Conservation (phyloP, 2,797 vertebrate species). For the Pyrocephalus nanus region DNA sequence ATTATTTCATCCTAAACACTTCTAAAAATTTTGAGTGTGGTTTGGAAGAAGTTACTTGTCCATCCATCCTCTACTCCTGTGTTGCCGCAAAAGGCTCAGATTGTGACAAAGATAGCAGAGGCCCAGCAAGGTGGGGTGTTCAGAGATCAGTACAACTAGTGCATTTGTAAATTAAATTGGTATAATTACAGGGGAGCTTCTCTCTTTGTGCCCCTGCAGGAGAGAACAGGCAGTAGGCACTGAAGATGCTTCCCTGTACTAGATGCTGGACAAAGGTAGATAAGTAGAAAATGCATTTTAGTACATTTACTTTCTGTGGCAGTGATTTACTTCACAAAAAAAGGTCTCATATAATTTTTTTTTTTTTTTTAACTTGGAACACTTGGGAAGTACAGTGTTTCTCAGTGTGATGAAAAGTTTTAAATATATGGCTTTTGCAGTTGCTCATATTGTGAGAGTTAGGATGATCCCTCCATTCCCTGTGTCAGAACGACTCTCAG, state of each 20-base stretch:
- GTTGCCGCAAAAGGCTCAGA: not conserved
- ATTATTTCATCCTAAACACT: not conserved
- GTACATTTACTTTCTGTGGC: not conserved
- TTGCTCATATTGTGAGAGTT: not conserved
- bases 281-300: not conserved
- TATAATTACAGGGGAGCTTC: not conserved
- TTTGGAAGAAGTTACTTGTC: not conserved
- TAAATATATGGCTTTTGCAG: not conserved
- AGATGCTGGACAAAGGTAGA: not conserved
- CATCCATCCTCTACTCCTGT: not conserved
- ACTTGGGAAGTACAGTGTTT: not conserved
- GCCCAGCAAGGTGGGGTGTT: not conserved
- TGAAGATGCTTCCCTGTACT: not conserved
- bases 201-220: not conserved
- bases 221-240: not conserved
- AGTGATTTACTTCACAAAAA: not conserved
- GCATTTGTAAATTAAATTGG: not conserved
- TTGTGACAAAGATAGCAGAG: not conserved
- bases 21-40: not conserved
- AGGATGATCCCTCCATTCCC: accelerated
- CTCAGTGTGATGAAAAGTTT: not conserved
- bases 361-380: not conserved
- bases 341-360: not conserved
- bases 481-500: accelerated
- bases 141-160: not conserved